Percentiles rank a stretch among this genome's conserved stretches.
Evolutionary conservation across 2,113 vertebrate species (phyloP).

Genomic region (Larimichthys crocea): DNA sequence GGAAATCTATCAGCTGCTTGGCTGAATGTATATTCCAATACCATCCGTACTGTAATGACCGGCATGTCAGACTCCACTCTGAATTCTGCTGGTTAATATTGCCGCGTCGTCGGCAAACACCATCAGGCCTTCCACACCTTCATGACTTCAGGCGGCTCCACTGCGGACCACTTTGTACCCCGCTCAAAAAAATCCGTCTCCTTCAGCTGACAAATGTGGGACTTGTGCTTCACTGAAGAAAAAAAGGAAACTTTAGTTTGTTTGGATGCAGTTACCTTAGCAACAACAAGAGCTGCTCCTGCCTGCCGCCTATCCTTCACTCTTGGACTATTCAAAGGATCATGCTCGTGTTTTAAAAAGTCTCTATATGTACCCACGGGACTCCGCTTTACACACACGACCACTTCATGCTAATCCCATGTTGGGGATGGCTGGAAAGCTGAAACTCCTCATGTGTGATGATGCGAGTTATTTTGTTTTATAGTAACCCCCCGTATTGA

Average conservation of each 20-base stretch:
- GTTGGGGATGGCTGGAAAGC: too few relatives aligned
- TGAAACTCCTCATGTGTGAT: too few relatives aligned
- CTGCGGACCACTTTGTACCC: not conserved
- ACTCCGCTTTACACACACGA: too few relatives aligned
- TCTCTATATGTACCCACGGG: too few relatives aligned
- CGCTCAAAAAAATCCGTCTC: not conserved
- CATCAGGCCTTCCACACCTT: not conserved
- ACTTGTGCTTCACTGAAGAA: too few relatives aligned
- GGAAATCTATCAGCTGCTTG: conserved; percentile 48
- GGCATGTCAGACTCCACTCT: not conserved
- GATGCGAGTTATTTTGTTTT: too few relatives aligned
- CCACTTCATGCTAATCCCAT: too few relatives aligned
- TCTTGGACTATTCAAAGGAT: not conserved
- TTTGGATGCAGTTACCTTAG: conserved; percentile 6
- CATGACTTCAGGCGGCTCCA: not conserved
- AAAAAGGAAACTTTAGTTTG: not conserved
- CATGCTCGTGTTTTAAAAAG: not conserved
- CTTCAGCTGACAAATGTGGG: not conserved
- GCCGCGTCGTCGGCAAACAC: not conserved
- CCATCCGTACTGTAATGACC: not conserved
- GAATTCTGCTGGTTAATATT: not conserved
- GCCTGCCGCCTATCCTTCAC: not conserved
- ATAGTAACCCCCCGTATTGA: too few relatives aligned
- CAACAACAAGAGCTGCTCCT: not conserved
- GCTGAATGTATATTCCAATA: not conserved